Conservation (phyloP, 2,113 vertebrate genomes). For the Protobothrops flavoviridis region DNA sequence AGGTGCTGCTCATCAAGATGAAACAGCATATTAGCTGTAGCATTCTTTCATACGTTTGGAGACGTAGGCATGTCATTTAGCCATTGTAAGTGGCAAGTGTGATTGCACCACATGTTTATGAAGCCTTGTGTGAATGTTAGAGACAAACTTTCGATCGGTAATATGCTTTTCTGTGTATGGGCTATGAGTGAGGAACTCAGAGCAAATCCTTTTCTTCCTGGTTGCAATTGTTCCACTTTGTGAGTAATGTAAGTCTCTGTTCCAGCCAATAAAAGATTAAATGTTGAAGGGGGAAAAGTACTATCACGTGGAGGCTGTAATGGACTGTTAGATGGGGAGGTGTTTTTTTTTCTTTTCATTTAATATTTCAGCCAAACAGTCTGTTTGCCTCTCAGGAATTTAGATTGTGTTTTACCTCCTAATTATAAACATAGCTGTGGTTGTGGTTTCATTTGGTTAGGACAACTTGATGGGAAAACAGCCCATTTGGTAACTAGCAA, state of each 20-base stretch:
- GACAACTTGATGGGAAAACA: background rate
- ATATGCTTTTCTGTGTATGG: background rate
- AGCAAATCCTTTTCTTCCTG: background rate
- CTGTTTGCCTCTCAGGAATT: background rate
- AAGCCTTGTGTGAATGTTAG: background rate
- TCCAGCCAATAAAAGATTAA: background rate
- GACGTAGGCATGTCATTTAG: background rate
- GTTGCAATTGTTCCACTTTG: background rate
- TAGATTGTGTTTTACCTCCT: background rate
- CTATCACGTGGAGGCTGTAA: background rate
- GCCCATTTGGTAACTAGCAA: background rate
- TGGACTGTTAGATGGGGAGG: background rate
- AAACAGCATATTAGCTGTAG: background rate
- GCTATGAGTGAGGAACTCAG: background rate
- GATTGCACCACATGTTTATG: background rate
- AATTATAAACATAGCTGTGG: background rate
- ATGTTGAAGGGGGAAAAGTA: background rate
- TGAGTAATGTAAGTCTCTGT: background rate
- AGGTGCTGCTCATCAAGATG: slow-evolving; percentile 41
- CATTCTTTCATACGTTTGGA: background rate
- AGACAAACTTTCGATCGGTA: background rate
- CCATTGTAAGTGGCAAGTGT: background rate
- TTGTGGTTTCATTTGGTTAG: background rate
- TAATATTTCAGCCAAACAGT: background rate
- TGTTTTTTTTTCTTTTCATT: background rate